Base-by-base conservation (phyloP, 2,888 invertebrate genomes). In the Pyrrhosoma nymphula region DNA sequence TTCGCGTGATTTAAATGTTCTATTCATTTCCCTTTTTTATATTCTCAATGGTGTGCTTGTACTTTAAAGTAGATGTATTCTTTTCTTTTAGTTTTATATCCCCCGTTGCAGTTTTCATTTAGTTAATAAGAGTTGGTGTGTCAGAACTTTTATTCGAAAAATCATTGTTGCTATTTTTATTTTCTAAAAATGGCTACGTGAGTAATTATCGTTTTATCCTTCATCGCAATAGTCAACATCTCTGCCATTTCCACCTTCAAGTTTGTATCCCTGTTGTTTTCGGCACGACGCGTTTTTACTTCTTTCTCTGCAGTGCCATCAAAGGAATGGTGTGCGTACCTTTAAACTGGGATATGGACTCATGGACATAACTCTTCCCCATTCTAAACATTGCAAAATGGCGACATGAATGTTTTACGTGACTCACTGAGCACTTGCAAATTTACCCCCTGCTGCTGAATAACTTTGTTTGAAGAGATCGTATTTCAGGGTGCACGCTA, bases 161-260 rank as follows among this genome's bases (percentile, higher is more conserved):
- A 63, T 47, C 47, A 91, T 91, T 91, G 16, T 60, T 91, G 23
- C 60, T 30, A 35, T 91, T n/a, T 39, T 20, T 91, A 69, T 69
- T n/a, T 26, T n/a, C 10, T 12, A 6, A 3, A 1, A n/a, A 69
- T 69, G 26, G 3, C 69, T 10, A n/a, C 14, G 26, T 69, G 69
- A 14, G 69, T n/a, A 6, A n/a, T 69, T 82, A 82, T 82, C 82
- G 0, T 82, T 0, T 30, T 8, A 18, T 82, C 16, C 75, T 16
- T 14, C 82, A 16, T 82, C 4, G 6, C 35, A 14, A 35, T 8
- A 47, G 47, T 47, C 47, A 35, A 30, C 0, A 3, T 30, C n/a
- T 69, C 8, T 26, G 69, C 69, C 69, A 35, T 35, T 35, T 35
- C 14, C 30, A 0, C 26, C 23, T 69, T 69, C 35, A 35, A n/a